Evolutionary conservation across 1,140 invertebrate genomes (phyloP), one percentile per base, ranked within the genome.

Genomic region (Aphelinus certus): DNA sequence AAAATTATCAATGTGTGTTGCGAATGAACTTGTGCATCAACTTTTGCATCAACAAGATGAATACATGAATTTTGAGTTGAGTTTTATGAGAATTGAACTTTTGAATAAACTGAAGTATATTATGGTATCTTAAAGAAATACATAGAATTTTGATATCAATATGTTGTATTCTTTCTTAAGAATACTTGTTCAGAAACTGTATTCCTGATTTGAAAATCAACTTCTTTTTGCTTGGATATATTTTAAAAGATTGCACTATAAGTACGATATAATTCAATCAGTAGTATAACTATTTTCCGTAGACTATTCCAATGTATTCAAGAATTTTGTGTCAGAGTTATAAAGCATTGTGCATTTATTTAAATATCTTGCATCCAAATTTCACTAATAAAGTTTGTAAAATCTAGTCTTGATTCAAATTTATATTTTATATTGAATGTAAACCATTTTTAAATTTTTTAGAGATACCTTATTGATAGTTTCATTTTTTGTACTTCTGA

Each of bases 91-190:
- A 57, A 42, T 7, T 26, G 6, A 42, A 7, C 1, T 48, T 56
- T 3, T 51, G 5, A 2, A 64, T 56, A 71, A 46, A 61, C 47
- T 7, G 10, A 64, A 9, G 55, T 26, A 60, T 7, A 45, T 71
- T 71, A 71, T 71, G 49, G 60, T 62, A 47, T 46, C 53, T 42
- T 62, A 5, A 7, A 61, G 3, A 62, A 53, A 62, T 61, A 1
- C 49, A 70, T 62, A 42, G 7, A 61, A 4, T 70, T 51, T 75
- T 58, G 9, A 58, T 65, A 64, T 57, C 47, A 43, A 56, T 42
- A 45, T 42, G 10, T 58, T 69, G 46, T 57, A 48, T 60, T 69
- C 7, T 55, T 60, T 69, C 7, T 55, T 72, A 66, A 46, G 45
- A 66, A 65, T 9, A 61, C 5, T 7, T 26, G 45, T 60, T 45